phyloP scores from a whole-genome alignment of 2,797 vertebrate species.

The Oreochromis mossambicus region DNA sequence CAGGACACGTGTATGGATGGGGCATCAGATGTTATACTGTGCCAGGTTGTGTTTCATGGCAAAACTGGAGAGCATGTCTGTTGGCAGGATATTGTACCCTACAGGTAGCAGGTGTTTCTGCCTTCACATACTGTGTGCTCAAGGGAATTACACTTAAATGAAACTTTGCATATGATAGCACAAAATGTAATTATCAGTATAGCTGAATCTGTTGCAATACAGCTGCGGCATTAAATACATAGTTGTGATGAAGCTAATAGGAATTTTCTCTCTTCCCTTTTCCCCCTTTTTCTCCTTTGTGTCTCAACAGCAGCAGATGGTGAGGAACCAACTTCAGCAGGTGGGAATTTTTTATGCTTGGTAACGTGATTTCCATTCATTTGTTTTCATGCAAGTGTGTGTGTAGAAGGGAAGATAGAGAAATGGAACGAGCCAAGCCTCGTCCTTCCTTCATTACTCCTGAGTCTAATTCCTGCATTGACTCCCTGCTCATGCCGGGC shows the following conservation, averaged over 20 bases:
- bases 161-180: background rate
- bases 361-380: conserved; percentile 48
- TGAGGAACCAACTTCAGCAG: conserved; percentile 80
- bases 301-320: conserved; percentile 77
- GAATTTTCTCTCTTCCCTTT: background rate
- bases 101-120: conserved; percentile 51
- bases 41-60: conserved; percentile 18
- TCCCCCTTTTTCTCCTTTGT: conserved; percentile 7
- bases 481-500: conserved; percentile 48
- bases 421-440: background rate
- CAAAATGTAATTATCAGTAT: background rate
- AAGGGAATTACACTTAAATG: background rate
- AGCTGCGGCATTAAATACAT: conserved; percentile 27
- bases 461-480: conserved; percentile 27
- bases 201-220: conserved; percentile 26
- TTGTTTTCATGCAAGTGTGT: conserved; percentile 2
- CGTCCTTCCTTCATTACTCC: conserved; percentile 18
- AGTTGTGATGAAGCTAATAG: conserved; percentile 46
- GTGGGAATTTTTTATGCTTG: conserved; percentile 70
- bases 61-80: background rate
- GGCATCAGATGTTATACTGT: conserved; percentile 21
- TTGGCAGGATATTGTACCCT: conserved; percentile 9
- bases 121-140: background rate
- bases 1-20: conserved; percentile 16
- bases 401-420: background rate